Base-by-base conservation (phyloP, 2,113 vertebrate species). In the Aleadryas rufinucha region DNA sequence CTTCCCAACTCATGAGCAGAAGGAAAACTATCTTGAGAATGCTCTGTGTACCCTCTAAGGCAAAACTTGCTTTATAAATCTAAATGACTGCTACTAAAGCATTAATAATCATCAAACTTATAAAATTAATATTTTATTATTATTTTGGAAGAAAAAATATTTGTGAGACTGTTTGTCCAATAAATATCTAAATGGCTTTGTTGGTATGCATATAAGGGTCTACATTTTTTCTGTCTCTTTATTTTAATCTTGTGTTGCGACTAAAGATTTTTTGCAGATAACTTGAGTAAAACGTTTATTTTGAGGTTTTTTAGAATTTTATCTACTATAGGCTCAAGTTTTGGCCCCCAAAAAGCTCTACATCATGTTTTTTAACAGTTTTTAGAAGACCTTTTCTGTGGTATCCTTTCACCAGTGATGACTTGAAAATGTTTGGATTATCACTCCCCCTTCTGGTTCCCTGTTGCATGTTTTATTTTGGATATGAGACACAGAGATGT, bases 401-500 rank as follows among this genome's bases (percentile, higher is more conserved):
- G 19, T n/a, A 27, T 20, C 3, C 12, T 71, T 84, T 61, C 27
- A 20, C 30, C 30, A 50, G 28, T 37, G 44, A 41, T 1, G 1
- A 14, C 53, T 60, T 79, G 64, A 44, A 93, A 93, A 93, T 41
- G 24, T 50, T 68, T 93, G 84, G 85, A 35, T 89, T 94, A 19
- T 35, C 0, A 4, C 94, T 92, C 91, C 96, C 91, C 50, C 95
- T 95, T 87, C 94, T 95, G 96, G 96, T 69, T 84, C 44, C 39
- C 78, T 78, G 26, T 21, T 6, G 15, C 27, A 60, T 56, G 23
- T 66, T 84, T 86, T 42, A 22, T 82, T 81, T 52, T 65, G 60
- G 52, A 20, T 71, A 27, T 15, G 35, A 0, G 0, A 24, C 28
- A 20, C 2, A 4, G 45, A 68, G 33, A n/a, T 14, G 13, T n/a